Conservation (phyloP, 2,797 vertebrate genomes). For the Novumbra hubbsi region DNA sequence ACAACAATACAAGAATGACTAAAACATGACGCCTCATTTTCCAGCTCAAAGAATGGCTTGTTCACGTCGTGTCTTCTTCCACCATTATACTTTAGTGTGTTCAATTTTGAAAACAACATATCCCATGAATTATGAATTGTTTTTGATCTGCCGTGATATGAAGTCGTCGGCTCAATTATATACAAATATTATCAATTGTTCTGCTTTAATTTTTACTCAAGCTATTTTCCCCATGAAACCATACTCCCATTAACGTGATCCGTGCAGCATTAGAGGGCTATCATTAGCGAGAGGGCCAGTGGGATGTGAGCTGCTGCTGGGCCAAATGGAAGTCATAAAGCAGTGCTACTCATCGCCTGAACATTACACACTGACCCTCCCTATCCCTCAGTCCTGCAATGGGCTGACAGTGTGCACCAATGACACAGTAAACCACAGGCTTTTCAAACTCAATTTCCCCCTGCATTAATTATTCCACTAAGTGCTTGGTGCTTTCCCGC, state of each 20-base stretch:
- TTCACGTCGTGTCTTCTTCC: not conserved
- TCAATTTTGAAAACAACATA: slow-evolving; percentile 38
- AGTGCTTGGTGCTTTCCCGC: slow-evolving; percentile 60
- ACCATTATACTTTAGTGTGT: slow-evolving; percentile 16
- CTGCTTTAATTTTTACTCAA: slow-evolving; percentile 69
- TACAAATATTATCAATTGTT: slow-evolving; percentile 72
- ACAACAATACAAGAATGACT: not conserved
- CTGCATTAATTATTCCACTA: slow-evolving; percentile 74
- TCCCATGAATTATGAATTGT: slow-evolving; percentile 60
- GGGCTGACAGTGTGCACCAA: slow-evolving; percentile 66
- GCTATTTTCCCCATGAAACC: slow-evolving; percentile 55
- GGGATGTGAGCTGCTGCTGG: slow-evolving; percentile 62
- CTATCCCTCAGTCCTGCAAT: slow-evolving; percentile 65
- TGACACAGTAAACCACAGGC: slow-evolving; percentile 69
- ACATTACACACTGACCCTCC: slow-evolving; percentile 73
- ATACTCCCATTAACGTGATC: slow-evolving; percentile 60
- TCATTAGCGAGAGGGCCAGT: slow-evolving; percentile 68
- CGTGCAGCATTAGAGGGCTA: slow-evolving; percentile 66
- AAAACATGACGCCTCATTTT: slow-evolving; percentile 4
- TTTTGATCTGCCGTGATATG: slow-evolving; percentile 55
- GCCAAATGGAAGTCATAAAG: slow-evolving; percentile 77
- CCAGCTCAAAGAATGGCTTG: not conserved
- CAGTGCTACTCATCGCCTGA: slow-evolving; percentile 65
- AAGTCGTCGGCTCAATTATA: slow-evolving; percentile 58
- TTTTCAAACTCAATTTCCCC: slow-evolving; percentile 74